Evolutionary conservation across 2,888 invertebrate genomes (phyloP).

Genomic region (Odontothrips loti): DNA sequence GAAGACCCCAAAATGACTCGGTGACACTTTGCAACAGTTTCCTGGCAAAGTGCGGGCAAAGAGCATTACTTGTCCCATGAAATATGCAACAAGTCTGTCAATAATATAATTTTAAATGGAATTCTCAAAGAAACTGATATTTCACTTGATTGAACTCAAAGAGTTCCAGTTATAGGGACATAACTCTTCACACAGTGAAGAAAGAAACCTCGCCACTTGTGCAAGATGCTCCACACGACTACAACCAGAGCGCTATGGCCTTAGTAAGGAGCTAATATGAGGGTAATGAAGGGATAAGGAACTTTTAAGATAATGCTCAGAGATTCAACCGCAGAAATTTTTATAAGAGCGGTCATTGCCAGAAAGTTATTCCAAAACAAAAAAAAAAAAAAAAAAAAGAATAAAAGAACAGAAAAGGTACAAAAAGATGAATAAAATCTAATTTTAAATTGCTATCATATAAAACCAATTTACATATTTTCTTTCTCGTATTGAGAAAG

Average conservation of each 20-base stretch:
- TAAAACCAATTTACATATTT: conserved; percentile 18
- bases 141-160: conserved; percentile 13
- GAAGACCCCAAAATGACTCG: conserved; percentile 18
- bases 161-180: conserved; percentile 12
- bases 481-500: background rate
- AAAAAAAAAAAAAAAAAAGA: background rate
- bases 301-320: background rate
- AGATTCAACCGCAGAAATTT: background rate
- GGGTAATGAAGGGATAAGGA: background rate
- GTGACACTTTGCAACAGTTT: background rate
- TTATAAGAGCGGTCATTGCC: background rate
- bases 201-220: conserved; percentile 13
- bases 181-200: conserved; percentile 17
- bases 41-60: background rate
- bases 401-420: background rate
- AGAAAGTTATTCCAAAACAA: conserved; percentile 37
- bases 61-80: background rate
- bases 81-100: background rate
- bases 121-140: background rate
- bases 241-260: background rate
- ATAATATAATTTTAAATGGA: background rate
- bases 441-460: conserved; percentile 21
- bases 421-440: conserved; percentile 23
- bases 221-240: conserved; percentile 7
- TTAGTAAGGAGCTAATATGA: background rate